Base-by-base conservation (phyloP, 2,888 invertebrate species). In the Celastrina argiolus region DNA sequence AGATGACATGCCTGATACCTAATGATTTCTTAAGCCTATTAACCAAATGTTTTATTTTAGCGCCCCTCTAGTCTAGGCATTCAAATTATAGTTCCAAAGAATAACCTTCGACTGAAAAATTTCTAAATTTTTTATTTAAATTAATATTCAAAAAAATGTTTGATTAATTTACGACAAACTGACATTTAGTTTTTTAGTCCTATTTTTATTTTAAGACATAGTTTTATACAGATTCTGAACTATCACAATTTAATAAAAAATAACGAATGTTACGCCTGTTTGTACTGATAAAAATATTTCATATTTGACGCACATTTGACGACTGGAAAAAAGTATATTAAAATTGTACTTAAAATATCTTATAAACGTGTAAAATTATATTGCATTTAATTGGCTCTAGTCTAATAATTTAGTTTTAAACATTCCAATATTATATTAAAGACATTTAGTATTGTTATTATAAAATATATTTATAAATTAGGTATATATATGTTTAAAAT, bases 311-410 rank as follows among this genome's bases (percentile, higher is more conserved):
- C 61, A 61, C 61, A 39, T 39, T 14, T 22, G 36, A 36, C 18
- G 61, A 39, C 61, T 61, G 36, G 34, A 36, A 61, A 16, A 61
- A 22, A 51, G 51, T 59, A 22, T 59, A 61, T 18, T 61, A 39
- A 31, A 36, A 59, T 26, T 61, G 36, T 59, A 61, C 61, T 61
- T 22, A 59, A 8, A 26, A 45, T 45, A 10, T 39, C 1, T 42
- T 28, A 12, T 7, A 41, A 31, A 3, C 42, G 45, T 59, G 41
- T 63, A 31, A 59, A 64, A 51, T 28, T 67, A 18, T 64, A 34
- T 68, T 67, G 66, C 66, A 70, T 68, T 67, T 70, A 68, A 68
- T 69, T 67, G 67, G 59, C 69, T 73, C 73, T 73, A 72, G 71
- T 72, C 69, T 66, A 51, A 66, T 66, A 56, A 64, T 64, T 66